Conservation (phyloP, 2,888 invertebrate genomes). For the Andrena haemorrhoa region DNA sequence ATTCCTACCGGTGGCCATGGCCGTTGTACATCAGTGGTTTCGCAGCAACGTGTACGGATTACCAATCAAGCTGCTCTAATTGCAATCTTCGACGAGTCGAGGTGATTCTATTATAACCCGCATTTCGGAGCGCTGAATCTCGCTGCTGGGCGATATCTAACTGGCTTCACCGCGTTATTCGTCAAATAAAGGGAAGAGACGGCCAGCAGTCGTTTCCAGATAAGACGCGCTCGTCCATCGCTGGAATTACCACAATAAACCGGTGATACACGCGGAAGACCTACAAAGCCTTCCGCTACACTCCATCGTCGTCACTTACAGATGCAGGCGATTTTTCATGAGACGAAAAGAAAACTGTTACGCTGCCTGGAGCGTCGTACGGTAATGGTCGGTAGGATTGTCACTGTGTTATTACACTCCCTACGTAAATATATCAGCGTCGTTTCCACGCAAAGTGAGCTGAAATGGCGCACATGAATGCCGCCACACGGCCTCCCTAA, state of each 20-base stretch:
- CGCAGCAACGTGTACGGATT: background rate
- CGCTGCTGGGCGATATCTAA: background rate
- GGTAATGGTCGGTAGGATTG: conserved; percentile 57
- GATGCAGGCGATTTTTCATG: conserved; percentile 65
- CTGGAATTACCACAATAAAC: conserved; percentile 64
- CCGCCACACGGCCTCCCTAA: conserved; percentile 6
- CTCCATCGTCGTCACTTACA: conserved; percentile 66
- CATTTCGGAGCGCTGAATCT: conserved; percentile 4
- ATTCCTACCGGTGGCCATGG: background rate
- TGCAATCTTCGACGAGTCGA: conserved; percentile 27
- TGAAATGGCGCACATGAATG: conserved; percentile 4
- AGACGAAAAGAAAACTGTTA: conserved; percentile 61
- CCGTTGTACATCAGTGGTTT: background rate
- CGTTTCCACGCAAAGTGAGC: conserved; percentile 39
- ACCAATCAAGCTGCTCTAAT: conserved; percentile 13
- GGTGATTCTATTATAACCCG: conserved; percentile 10
- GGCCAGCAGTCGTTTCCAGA: conserved; percentile 19
- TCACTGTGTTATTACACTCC: conserved; percentile 59
- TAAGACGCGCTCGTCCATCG: conserved; percentile 48
- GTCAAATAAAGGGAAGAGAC: conserved; percentile 37
- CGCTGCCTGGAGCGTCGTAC: conserved; percentile 33
- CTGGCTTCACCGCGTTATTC: conserved; percentile 20
- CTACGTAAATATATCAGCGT: conserved; percentile 60
- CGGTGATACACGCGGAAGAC: conserved; percentile 54
- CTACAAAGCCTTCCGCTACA: conserved; percentile 25